Conservation (phyloP, 2,797 vertebrate genomes). For the Microchirus variegatus region DNA sequence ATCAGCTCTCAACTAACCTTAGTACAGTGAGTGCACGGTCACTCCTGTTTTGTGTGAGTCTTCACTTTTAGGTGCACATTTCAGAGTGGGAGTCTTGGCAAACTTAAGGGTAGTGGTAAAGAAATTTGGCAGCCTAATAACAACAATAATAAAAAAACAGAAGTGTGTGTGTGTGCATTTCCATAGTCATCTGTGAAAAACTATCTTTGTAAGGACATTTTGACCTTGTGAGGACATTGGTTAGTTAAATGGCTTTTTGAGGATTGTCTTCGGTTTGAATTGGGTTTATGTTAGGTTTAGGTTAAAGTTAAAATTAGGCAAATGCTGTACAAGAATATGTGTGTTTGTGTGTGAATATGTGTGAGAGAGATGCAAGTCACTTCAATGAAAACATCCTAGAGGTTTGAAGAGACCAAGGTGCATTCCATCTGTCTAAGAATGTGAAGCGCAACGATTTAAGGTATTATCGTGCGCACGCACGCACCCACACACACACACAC, state of each 20-base stretch:
- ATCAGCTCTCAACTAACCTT: conserved; percentile 39
- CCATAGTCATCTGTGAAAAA: no score
- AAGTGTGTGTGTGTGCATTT: no score
- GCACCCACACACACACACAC: conserved; percentile 5
- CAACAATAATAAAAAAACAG: background rate
- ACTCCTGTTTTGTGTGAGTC: conserved; percentile 28
- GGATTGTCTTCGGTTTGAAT: no score
- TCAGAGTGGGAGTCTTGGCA: conserved; percentile 37
- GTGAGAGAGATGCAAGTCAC: background rate
- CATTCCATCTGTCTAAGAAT: conserved; percentile 59
- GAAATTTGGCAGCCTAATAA: conserved; percentile 7
- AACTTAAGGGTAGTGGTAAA: conserved; percentile 9
- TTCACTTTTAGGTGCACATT: conserved; percentile 23
- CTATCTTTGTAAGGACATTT: no score
- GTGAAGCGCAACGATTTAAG: conserved; percentile 45
- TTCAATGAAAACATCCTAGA: conserved; percentile 20
- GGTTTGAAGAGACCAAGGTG: conserved; percentile 2
- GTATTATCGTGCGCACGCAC: conserved; percentile 28
- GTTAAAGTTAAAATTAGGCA: no score
- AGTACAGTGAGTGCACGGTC: conserved; percentile 23
- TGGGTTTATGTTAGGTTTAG: no score
- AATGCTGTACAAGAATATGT: background rate
- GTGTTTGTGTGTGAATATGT: background rate
- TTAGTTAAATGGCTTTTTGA: no score
- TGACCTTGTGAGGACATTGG: no score